A percentile compares a stretch with the other conserved stretches of the same genome.
Conservation (phyloP, 2,797 vertebrate genomes). For the Esox masquinongy region DNA sequence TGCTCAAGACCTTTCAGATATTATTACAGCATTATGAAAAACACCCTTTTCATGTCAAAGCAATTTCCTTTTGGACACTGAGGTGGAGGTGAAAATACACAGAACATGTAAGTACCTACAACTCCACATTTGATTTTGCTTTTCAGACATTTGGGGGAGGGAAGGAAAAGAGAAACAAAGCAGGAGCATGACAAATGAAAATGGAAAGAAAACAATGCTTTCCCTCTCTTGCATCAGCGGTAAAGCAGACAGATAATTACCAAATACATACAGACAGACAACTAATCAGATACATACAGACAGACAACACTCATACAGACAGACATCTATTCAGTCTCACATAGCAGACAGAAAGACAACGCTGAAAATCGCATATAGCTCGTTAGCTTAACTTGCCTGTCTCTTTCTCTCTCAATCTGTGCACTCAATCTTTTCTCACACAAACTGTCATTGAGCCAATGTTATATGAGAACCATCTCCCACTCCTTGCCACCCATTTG, state of each 20-base stretch:
- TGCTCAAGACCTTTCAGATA: neutral
- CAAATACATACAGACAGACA: conserved; percentile 13
- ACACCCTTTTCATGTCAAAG: neutral
- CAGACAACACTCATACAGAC: neutral
- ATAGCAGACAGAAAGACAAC: too few species aligned
- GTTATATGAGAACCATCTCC: too few species aligned
- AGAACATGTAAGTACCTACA: neutral
- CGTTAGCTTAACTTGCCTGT: too few species aligned
- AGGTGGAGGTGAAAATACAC: conserved; percentile 1
- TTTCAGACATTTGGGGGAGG: conserved; percentile 1
- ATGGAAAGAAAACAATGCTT: neutral
- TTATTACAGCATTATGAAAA: neutral
- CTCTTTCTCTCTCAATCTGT: too few species aligned
- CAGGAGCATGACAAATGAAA: neutral
- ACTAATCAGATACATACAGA: neutral
- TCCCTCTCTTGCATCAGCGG: neutral
- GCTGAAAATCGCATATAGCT: too few species aligned
- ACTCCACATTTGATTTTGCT: conserved; percentile 38
- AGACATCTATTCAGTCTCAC: too few species aligned
- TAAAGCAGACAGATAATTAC: neutral
- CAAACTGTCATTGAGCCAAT: too few species aligned
- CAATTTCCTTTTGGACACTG: neutral
- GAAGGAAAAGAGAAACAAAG: neutral
- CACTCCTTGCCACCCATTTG: too few species aligned
- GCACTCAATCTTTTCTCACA: too few species aligned